These are phyloP conservation scores for Pectinophora gossypiella DNA, from an alignment of 1,140 invertebrate genomes.

Conservation along the genomic window DNA sequence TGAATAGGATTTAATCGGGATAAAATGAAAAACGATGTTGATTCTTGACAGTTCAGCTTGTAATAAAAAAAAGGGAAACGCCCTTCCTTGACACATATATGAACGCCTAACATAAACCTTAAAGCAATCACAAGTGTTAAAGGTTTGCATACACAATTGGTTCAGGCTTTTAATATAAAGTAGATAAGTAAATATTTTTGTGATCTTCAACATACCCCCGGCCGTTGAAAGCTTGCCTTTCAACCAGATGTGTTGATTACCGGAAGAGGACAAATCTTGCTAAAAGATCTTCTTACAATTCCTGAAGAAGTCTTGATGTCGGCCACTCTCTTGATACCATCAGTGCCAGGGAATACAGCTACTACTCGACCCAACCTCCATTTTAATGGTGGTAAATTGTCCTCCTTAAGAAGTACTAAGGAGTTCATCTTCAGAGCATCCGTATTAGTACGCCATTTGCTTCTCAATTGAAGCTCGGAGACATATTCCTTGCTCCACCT, in stretches of 20 bases:
- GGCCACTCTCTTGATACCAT: constrained; percentile 3
- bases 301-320: constrained; percentile 1
- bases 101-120: too few species aligned
- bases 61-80: too few species aligned
- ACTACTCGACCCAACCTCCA: constrained; percentile 16
- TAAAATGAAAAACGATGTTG: too few species aligned
- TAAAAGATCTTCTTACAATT: neutral
- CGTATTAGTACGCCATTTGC: constrained; percentile 26
- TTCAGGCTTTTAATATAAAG: too few species aligned
- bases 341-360: neutral
- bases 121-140: too few species aligned
- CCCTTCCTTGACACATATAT: too few species aligned
- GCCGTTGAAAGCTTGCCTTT: constrained; percentile 2
- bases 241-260: neutral
- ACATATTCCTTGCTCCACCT: constrained; percentile 33
- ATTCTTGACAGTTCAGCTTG: too few species aligned
- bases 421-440: neutral
- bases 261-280: constrained; percentile 5
- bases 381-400: constrained; percentile 9
- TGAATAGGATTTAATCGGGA: too few species aligned
- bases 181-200: too few species aligned
- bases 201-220: constrained; percentile 3
- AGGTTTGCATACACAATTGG: too few species aligned
- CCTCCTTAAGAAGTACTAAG: constrained; percentile 13
- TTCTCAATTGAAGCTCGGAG: constrained; percentile 16